Evolutionary conservation across 2,797 vertebrate genomes (phyloP), one percentile per base, ranked within the genome.

Genomic region (Lutjanus argentimaculatus): DNA sequence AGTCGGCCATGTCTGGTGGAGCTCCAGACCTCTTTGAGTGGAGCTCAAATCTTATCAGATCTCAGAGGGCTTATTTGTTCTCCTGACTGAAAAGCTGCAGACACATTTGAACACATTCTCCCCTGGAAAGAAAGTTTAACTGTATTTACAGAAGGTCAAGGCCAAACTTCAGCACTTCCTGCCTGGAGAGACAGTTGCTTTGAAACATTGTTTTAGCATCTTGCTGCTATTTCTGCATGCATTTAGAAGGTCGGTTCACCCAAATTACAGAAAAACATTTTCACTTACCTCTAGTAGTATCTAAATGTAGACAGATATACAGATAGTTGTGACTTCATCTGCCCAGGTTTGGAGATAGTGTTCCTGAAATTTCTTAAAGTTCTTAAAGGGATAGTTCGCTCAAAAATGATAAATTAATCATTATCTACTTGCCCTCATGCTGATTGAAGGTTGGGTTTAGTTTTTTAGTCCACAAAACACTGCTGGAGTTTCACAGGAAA

Each of bases 11-110:
- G 90, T 93, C 90, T 91, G 85, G 75, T 77, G 63, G 84, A 72
- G 77, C 75, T 80, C 72, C 85, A 75, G 83, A 90, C 80, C 67
- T 65, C 71, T 89, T 92, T 89, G 80, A 86, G 84, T 86, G 80
- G 82, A 81, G 77, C 74, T 78, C 48, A 76, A 86, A 90, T 94
- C 90, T 95, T 95, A 95, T 96, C 95, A 75, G 80, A 88, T 88
- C 75, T 85, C 77, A 22, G 64, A 77, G 63, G 48, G 48, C 83
- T 88, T 91, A 85, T 95, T 95, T 95, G 94, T 95, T 95, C 90
- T 85, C 63, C 80, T 59, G 79, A 79, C 89, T 93, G 84, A 91
- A 92, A 91, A 93, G 79, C 82, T 68, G 68, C 19, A 77, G 80
- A 82, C 83, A 90, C 87, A 85, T 89, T 90, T 63, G 49, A 84